A percentile compares a stretch with the other conserved stretches of the same genome.
Evolutionary conservation across 2,797 vertebrate genomes (phyloP).

Genomic region (Syncerus caffer): DNA sequence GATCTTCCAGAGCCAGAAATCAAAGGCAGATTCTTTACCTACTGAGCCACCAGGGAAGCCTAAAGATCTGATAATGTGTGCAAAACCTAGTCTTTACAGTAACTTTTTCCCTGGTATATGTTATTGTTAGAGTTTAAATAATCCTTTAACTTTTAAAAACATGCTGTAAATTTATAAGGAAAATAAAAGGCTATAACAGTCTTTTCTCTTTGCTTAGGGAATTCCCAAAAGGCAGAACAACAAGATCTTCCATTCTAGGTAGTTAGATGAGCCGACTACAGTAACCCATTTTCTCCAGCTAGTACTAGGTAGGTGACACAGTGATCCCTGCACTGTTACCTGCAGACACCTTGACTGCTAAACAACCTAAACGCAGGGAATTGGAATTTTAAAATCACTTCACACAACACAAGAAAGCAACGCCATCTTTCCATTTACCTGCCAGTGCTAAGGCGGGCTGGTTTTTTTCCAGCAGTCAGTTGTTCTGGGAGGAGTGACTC

Average conservation of each 20-base stretch:
- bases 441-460: not conserved
- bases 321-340: no score
- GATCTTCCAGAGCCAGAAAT: not conserved
- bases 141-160: not conserved
- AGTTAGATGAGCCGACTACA: not conserved
- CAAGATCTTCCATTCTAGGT: not conserved
- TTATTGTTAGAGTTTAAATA: not conserved
- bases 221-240: not conserved
- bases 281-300: not conserved
- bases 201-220: not conserved
- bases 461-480: not conserved
- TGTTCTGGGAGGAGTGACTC: not conserved
- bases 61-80: not conserved
- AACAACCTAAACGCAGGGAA: not conserved
- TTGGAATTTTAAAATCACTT: not conserved
- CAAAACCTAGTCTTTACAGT: constrained; percentile 23
- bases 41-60: not conserved
- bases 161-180: not conserved
- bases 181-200: not conserved
- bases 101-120: not conserved
- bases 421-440: constrained; percentile 38
- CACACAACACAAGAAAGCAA: not conserved
- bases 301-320: not conserved
- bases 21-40: not conserved
- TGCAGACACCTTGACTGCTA: not conserved